Percentiles rank a stretch among this genome's conserved stretches.
phyloP scores from a whole-genome alignment of 2,888 invertebrate genomes.

The Dicyrtomina minuta region DNA sequence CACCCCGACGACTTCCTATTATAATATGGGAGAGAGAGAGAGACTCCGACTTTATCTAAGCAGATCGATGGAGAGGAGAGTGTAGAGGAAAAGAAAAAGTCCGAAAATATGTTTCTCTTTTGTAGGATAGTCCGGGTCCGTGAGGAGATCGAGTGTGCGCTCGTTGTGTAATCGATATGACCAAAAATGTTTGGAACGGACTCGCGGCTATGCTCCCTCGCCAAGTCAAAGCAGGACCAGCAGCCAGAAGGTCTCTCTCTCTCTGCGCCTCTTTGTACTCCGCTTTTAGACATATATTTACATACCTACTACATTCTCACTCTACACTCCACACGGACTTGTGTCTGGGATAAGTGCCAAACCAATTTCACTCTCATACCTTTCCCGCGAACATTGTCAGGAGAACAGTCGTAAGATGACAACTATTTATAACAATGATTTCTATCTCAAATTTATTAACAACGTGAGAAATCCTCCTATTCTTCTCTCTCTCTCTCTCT shows the following conservation, averaged over 20 bases:
- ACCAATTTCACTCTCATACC: too few relatives aligned
- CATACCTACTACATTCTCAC: too few relatives aligned
- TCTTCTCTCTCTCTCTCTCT: not conserved
- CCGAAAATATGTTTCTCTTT: constrained; percentile 48
- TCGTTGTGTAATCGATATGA: constrained; percentile 53
- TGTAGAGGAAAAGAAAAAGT: constrained; percentile 40
- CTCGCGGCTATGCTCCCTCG: constrained; percentile 3
- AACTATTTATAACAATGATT: too few relatives aligned
- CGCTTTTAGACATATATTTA: too few relatives aligned
- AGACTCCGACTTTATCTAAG: constrained; percentile 52
- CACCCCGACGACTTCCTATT: constrained; percentile 14
- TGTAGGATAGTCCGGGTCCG: constrained; percentile 42
- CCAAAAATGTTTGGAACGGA: constrained; percentile 44
- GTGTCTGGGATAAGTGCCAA: too few relatives aligned
- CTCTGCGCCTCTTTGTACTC: too few relatives aligned
- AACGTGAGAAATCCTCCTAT: too few relatives aligned
- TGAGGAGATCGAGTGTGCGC: constrained; percentile 51
- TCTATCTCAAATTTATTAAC: too few relatives aligned
- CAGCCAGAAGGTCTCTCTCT: not conserved
- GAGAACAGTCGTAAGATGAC: too few relatives aligned
- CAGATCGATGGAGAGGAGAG: constrained; percentile 54
- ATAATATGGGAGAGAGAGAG: too few relatives aligned
- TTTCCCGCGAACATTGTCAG: too few relatives aligned
- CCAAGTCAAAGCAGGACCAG: not conserved
- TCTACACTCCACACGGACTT: too few relatives aligned